phyloP scores from a whole-genome alignment of 1,140 invertebrate species.

The Tetranychus cinnabarinus region DNA sequence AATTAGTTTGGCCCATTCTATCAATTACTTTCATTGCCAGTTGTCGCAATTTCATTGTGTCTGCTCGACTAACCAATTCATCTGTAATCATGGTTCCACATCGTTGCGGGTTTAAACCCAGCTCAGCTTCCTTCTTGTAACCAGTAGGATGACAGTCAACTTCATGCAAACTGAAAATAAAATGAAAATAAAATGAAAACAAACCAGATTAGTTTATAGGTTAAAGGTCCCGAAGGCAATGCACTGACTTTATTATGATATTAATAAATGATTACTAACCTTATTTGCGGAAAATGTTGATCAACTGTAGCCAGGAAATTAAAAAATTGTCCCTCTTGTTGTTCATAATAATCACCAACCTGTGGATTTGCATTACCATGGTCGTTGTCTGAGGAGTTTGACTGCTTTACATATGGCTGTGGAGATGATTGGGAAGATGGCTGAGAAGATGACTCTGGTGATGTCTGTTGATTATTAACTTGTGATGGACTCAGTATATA shows the following conservation, averaged over 20 bases:
- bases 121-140: background rate
- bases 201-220: background rate
- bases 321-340: background rate
- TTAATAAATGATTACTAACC: background rate
- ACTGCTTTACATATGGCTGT: too few relatives aligned
- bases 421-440: too few relatives aligned
- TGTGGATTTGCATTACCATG: too few relatives aligned
- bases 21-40: background rate
- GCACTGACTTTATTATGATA: background rate
- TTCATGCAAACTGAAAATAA: background rate
- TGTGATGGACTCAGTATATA: too few relatives aligned
- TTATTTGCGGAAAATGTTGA: background rate
- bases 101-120: background rate
- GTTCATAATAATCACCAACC: too few relatives aligned
- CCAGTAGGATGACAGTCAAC: background rate
- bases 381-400: too few relatives aligned
- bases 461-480: too few relatives aligned
- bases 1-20: background rate
- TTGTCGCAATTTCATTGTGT: background rate
- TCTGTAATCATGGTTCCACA: background rate
- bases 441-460: too few relatives aligned
- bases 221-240: too few relatives aligned
- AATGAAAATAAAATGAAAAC: background rate
- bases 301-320: background rate
- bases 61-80: background rate